These are phyloP conservation scores for Sympetrum striolatum DNA, from an alignment of 2,888 invertebrate species.

Conservation along the genomic window DNA sequence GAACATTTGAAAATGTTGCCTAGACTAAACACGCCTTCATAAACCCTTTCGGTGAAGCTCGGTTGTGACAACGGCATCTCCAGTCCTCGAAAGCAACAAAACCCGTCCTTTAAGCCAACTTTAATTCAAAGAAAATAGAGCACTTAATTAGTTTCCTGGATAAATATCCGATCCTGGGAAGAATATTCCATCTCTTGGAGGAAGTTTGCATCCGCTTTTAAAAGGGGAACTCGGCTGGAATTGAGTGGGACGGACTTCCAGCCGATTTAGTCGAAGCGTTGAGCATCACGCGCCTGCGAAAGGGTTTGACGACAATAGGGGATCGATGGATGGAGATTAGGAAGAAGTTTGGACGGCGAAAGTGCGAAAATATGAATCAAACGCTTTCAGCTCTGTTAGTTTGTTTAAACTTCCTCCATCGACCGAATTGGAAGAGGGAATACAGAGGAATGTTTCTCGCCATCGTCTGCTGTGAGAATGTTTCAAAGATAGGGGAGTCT, in stretches of 20 bases:
- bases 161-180: background rate
- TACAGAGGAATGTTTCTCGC: too few species aligned
- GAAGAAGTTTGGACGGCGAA: background rate
- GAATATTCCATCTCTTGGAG: background rate
- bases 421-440: background rate
- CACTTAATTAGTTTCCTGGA: background rate
- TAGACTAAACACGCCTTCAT: too few species aligned
- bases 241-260: background rate
- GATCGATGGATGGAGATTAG: background rate
- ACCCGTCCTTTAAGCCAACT: too few species aligned
- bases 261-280: background rate
- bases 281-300: background rate
- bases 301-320: background rate
- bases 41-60: too few species aligned
- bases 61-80: too few species aligned
- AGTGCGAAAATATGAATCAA: background rate
- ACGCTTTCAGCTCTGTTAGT: background rate
- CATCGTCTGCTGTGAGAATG: too few species aligned
- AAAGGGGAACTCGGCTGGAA: background rate
- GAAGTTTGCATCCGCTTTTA: background rate
- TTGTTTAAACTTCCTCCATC: background rate
- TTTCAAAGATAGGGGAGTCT: too few species aligned
- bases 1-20: too few species aligned
- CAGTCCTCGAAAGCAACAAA: too few species aligned
- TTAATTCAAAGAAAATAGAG: background rate